Evolutionary conservation across 1,140 invertebrate genomes (phyloP).

Genomic region (Drosophila bifasciata): DNA sequence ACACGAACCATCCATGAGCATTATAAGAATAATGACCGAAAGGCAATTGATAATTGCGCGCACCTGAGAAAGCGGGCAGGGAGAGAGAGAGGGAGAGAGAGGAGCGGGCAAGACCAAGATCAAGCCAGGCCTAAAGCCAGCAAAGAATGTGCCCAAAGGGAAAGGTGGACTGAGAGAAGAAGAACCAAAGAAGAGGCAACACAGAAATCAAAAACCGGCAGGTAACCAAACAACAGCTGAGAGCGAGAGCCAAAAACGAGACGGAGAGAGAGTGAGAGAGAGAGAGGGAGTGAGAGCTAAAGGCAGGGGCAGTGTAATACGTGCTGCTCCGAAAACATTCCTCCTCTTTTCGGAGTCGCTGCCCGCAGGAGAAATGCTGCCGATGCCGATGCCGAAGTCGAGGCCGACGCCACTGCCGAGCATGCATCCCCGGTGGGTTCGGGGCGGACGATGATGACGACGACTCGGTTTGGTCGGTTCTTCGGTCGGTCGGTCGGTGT

Average conservation of each 20-base stretch:
- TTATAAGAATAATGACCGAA: constrained; percentile 45
- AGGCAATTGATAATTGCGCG: constrained; percentile 70
- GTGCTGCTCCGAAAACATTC: constrained; percentile 62
- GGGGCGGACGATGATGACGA: not conserved
- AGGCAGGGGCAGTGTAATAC: constrained; percentile 39
- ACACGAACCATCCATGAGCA: constrained; percentile 19
- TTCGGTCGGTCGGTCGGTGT: constrained; percentile 3
- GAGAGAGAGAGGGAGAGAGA: constrained; percentile 15
- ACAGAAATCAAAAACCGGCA: constrained; percentile 45
- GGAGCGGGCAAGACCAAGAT: constrained; percentile 25
- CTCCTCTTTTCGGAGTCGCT: constrained; percentile 64
- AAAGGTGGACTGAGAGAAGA: too few species aligned
- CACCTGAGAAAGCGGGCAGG: constrained; percentile 58
- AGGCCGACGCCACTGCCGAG: constrained; percentile 9
- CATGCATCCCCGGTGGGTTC: too few species aligned
- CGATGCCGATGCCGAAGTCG: constrained; percentile 36
- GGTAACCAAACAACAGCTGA: constrained; percentile 67
- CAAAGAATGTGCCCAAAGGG: not conserved
- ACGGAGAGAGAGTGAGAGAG: constrained; percentile 14
- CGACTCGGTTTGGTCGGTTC: constrained; percentile 7
- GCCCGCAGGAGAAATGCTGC: constrained; percentile 68
- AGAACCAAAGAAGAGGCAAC: constrained; percentile 7
- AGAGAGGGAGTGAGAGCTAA: constrained; percentile 15
- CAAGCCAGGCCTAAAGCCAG: constrained; percentile 20
- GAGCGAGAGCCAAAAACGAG: constrained; percentile 23